phyloP scores from a whole-genome alignment of 1,140 invertebrate genomes.

The Apis dorsata region DNA sequence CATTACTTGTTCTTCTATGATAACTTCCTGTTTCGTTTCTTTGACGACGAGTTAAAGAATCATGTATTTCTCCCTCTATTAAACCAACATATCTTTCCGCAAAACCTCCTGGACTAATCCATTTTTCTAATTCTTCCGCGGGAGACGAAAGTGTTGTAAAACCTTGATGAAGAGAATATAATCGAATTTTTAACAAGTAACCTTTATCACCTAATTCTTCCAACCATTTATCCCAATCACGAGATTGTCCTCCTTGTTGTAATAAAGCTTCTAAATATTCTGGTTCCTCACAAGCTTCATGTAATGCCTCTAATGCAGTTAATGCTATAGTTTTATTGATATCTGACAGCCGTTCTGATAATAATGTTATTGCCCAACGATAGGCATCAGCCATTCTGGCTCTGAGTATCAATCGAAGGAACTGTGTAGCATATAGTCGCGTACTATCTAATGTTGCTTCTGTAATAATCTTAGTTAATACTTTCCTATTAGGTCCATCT shows the following conservation, averaged over 20 bases:
- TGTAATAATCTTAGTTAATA: slow-evolving; percentile 83
- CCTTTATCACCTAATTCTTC: slow-evolving; percentile 91
- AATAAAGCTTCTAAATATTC: slow-evolving; percentile 90
- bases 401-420: slow-evolving; percentile 91
- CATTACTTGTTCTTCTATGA: slow-evolving; percentile 81
- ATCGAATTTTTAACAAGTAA: slow-evolving; percentile 89
- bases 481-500: slow-evolving; percentile 78
- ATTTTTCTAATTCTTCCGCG: slow-evolving; percentile 75
- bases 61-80: slow-evolving; percentile 92
- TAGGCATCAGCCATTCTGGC: slow-evolving; percentile 81
- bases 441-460: slow-evolving; percentile 87
- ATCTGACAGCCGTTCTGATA: slow-evolving; percentile 91
- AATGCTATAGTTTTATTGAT: slow-evolving; percentile 87
- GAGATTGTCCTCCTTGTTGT: slow-evolving; percentile 60
- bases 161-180: slow-evolving; percentile 88
- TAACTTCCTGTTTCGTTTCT: slow-evolving; percentile 90
- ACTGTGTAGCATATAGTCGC: slow-evolving; percentile 93
- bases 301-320: slow-evolving; percentile 90
- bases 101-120: slow-evolving; percentile 75
- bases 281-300: slow-evolving; percentile 94
- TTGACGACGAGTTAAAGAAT: slow-evolving; percentile 91
- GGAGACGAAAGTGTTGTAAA: slow-evolving; percentile 80
- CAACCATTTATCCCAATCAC: slow-evolving; percentile 78
- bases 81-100: slow-evolving; percentile 89
- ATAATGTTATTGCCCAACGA: slow-evolving; percentile 90